Evolutionary conservation across 2,797 vertebrate species (phyloP).

Genomic region (Gadopsis marmoratus): DNA sequence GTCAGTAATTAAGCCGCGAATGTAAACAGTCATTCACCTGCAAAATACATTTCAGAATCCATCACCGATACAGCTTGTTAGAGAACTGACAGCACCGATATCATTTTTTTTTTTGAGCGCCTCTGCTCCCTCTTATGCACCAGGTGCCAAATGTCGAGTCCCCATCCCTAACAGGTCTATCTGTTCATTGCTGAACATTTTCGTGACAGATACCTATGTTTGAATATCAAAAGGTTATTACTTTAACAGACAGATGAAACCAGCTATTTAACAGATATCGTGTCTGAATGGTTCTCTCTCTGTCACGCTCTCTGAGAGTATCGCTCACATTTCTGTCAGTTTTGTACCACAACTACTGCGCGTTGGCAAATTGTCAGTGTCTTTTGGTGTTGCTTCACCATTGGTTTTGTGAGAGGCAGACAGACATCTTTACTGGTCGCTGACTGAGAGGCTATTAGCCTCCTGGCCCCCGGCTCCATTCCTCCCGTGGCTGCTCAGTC

Average conservation of each 20-base stretch:
- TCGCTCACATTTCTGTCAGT: conserved; percentile 20
- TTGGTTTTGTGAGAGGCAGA: conserved; percentile 44
- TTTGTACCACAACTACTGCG: conserved; percentile 1
- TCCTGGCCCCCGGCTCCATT: conserved; percentile 49
- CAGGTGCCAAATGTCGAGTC: not conserved
- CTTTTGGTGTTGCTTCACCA: conserved; percentile 31
- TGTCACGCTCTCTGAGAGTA: conserved; percentile 7
- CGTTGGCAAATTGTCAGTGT: conserved; percentile 26
- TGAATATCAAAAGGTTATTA: not conserved
- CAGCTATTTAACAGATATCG: not conserved
- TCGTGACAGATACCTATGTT: not conserved
- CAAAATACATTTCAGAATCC: conserved; percentile 22
- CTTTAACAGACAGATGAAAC: not conserved
- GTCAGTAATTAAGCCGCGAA: conserved; percentile 1
- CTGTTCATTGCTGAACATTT: conserved; percentile 13
- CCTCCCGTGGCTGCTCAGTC: conserved; percentile 58
- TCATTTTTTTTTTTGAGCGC: not conserved
- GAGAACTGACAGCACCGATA: not conserved
- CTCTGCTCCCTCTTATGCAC: not conserved
- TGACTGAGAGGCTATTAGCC: conserved; percentile 77
- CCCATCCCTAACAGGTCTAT: not conserved
- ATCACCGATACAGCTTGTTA: conserved; percentile 15
- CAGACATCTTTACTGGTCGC: conserved; percentile 61
- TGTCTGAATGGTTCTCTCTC: not conserved
- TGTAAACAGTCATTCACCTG: conserved; percentile 7